phyloP scores from a whole-genome alignment of 2,113 vertebrate genomes.

The Mirounga angustirostris region DNA sequence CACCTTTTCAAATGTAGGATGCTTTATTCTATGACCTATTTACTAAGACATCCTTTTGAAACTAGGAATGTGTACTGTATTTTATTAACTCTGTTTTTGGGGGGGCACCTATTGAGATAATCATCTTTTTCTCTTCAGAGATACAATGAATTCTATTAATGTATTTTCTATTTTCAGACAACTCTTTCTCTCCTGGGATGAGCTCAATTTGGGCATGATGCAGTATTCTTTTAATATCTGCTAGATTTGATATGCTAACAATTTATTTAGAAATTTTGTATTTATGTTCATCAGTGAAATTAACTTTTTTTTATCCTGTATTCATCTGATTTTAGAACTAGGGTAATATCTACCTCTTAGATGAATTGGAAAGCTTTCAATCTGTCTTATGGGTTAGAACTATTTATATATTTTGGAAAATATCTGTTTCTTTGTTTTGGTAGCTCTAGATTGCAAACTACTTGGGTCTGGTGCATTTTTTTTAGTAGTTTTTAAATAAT shows the following conservation, averaged over 20 bases:
- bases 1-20: conserved; percentile 36
- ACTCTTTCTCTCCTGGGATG: background rate
- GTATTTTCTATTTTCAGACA: background rate
- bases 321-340: conserved; percentile 44
- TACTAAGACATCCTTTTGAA: conserved; percentile 13
- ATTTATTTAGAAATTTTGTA: conserved; percentile 49
- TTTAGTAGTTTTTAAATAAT: background rate
- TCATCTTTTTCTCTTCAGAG: background rate
- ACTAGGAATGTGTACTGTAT: background rate
- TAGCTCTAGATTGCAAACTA: conserved; percentile 26
- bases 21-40: background rate
- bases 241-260: background rate
- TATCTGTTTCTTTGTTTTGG: conserved; percentile 2
- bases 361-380: background rate
- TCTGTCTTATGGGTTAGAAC: background rate
- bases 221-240: background rate
- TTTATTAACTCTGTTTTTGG: background rate
- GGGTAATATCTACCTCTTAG: background rate
- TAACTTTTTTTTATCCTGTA: background rate
- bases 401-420: conserved; percentile 21
- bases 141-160: conserved; percentile 6
- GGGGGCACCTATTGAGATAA: background rate
- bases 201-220: background rate
- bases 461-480: background rate
- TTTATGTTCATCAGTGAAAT: background rate